Conservation (phyloP, 2,888 invertebrate species). For the Girardia tigrina region DNA sequence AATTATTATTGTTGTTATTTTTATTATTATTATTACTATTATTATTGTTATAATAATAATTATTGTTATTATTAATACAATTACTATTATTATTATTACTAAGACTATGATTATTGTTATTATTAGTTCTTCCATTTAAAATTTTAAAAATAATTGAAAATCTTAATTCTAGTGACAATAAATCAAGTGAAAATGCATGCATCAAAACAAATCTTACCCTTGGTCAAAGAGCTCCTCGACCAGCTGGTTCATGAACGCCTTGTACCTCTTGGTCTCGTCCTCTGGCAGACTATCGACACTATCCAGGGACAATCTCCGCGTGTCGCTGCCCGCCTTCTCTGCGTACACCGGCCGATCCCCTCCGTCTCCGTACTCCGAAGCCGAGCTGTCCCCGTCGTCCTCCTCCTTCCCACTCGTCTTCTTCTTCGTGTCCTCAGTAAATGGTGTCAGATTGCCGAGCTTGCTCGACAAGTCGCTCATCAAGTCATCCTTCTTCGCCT, state of each 20-base stretch:
- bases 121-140: too few relatives aligned
- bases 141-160: too few relatives aligned
- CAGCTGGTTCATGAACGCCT: constrained; percentile 24
- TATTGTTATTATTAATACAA: too few relatives aligned
- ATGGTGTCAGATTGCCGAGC: constrained; percentile 19
- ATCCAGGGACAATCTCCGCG: constrained; percentile 23
- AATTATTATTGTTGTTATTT: too few relatives aligned
- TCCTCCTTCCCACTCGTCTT: not conserved
- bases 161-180: too few relatives aligned
- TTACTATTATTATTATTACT: too few relatives aligned
- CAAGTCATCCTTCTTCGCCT: constrained; percentile 27
- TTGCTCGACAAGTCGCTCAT: constrained; percentile 26
- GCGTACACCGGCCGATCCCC: constrained; percentile 35
- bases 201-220: not conserved
- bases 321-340: constrained; percentile 14
- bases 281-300: constrained; percentile 32
- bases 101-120: too few relatives aligned
- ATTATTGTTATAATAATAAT: too few relatives aligned
- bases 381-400: constrained; percentile 35
- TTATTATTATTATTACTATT: too few relatives aligned
- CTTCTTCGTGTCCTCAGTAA: constrained; percentile 25
- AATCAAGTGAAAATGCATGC: too few relatives aligned
- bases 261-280: constrained; percentile 28
- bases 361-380: constrained; percentile 36
- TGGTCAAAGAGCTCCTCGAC: not conserved